A percentile compares a stretch with the other conserved stretches of the same genome.
Evolutionary conservation across 1,140 invertebrate genomes (phyloP).

Genomic region (Zophobas atratus): DNA sequence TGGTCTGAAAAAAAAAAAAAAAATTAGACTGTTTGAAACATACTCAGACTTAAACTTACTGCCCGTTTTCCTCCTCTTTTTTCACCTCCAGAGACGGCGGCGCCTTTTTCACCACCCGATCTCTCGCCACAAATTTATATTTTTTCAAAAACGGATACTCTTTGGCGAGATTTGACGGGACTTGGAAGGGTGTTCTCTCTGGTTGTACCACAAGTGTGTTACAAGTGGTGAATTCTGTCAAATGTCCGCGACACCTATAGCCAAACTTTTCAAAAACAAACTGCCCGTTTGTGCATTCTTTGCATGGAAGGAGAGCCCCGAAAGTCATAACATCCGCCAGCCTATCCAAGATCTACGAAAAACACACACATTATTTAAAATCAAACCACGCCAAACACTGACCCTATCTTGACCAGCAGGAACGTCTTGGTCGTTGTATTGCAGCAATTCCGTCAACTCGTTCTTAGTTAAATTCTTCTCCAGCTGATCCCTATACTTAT

Average conservation of each 20-base stretch:
- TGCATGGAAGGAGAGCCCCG: constrained; percentile 86
- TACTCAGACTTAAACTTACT: constrained; percentile 56
- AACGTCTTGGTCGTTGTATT: constrained; percentile 81
- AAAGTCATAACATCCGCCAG: constrained; percentile 90
- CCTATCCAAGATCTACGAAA: constrained; percentile 80
- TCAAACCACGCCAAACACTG: constrained; percentile 58
- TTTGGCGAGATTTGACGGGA: constrained; percentile 80
- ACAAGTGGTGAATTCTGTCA: constrained; percentile 95
- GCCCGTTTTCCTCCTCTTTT: constrained; percentile 68
- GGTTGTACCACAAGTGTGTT: constrained; percentile 81
- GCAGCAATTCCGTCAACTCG: constrained; percentile 77
- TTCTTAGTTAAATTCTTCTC: constrained; percentile 72
- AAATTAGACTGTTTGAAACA: not conserved
- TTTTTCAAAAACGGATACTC: constrained; percentile 75
- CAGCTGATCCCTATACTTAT: constrained; percentile 74
- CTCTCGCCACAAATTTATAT: constrained; percentile 78
- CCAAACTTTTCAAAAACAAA: constrained; percentile 81
- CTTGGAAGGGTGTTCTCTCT: constrained; percentile 79
- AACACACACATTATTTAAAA: constrained; percentile 50
- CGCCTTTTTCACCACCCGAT: constrained; percentile 75
- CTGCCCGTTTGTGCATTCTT: constrained; percentile 85
- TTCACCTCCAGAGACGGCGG: constrained; percentile 72
- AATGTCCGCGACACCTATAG: constrained; percentile 85
- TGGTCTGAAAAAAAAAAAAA: constrained; percentile 68
- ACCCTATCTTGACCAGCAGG: constrained; percentile 77